Evolutionary conservation across 2,888 invertebrate species (phyloP).

Genomic region (Cantharis rufa): DNA sequence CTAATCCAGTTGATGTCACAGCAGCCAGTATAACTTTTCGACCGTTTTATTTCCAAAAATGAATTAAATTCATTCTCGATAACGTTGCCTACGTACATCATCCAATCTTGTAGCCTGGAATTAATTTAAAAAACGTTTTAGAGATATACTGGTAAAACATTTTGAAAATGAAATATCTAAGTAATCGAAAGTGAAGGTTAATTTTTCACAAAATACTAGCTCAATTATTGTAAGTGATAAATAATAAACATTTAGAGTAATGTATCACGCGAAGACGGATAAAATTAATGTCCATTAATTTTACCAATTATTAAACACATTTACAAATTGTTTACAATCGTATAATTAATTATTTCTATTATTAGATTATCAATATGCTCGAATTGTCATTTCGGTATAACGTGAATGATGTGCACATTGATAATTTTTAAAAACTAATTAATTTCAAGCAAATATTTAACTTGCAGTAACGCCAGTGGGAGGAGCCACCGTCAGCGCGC

Average conservation of each 20-base stretch:
- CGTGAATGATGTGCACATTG: background rate
- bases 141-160: background rate
- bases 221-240: background rate
- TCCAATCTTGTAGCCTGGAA: too few species aligned
- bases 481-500: background rate
- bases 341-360: background rate
- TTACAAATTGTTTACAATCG: background rate
- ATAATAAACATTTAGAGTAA: background rate
- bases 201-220: background rate
- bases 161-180: background rate
- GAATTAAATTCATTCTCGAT: too few species aligned
- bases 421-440: background rate
- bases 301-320: background rate
- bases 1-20: too few species aligned
- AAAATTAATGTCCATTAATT: background rate
- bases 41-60: too few species aligned
- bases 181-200: background rate
- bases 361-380: background rate
- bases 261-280: background rate
- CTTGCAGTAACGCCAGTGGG: background rate
- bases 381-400: background rate
- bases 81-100: too few species aligned
- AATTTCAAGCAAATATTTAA: background rate
- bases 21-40: too few species aligned
- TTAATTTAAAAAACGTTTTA: too few species aligned